Evolutionary conservation across 2,888 invertebrate genomes (phyloP).

Genomic region (Apantesis nais): DNA sequence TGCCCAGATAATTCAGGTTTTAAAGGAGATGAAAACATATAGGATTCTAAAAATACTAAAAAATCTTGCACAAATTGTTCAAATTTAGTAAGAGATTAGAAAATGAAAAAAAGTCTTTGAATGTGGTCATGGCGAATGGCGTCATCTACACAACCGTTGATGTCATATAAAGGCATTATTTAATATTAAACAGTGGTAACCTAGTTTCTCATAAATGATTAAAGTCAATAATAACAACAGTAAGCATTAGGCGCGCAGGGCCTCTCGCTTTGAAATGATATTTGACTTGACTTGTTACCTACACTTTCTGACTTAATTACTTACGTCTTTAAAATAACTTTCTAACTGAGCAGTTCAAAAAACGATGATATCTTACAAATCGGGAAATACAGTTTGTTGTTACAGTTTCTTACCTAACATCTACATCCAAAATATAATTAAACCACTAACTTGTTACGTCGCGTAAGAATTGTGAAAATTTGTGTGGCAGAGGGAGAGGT

Average conservation of each 20-base stretch:
- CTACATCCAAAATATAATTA: not conserved
- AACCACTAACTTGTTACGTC: not conserved
- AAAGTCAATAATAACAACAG: not conserved
- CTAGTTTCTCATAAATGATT: slow-evolving; percentile 2
- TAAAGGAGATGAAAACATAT: not conserved
- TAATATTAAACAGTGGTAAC: not conserved
- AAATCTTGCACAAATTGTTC: not conserved
- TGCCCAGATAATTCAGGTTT: too few relatives aligned
- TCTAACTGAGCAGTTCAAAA: not conserved
- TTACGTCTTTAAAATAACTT: not conserved
- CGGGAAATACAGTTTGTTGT: not conserved
- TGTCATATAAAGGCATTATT: slow-evolving; percentile 5
- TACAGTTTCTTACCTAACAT: not conserved
- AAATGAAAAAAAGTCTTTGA: not conserved
- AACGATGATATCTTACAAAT: not conserved
- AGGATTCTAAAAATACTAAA: too few relatives aligned
- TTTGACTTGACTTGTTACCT: not conserved
- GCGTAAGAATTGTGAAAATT: not conserved
- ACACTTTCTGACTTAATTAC: not conserved
- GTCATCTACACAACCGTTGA: slow-evolving; percentile 2
- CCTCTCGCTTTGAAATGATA: not conserved
- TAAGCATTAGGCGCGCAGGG: not conserved
- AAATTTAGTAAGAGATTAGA: not conserved
- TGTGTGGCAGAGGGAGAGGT: not conserved
- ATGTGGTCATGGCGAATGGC: not conserved